Conservation (phyloP, 2,888 invertebrate species). For the Shargacucullia verbasci region DNA sequence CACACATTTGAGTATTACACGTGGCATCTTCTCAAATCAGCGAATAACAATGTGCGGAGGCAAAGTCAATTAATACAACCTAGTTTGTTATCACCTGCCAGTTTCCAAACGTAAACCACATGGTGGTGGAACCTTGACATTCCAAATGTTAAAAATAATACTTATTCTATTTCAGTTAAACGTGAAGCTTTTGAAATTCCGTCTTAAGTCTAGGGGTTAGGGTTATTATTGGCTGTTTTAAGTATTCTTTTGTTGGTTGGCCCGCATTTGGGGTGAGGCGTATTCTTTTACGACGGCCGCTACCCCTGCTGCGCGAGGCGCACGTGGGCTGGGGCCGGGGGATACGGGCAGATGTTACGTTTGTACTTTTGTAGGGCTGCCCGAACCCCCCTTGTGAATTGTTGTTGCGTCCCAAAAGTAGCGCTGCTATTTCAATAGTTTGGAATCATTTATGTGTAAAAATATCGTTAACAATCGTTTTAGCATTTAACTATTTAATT, state of each 20-base stretch:
- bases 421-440: slow-evolving; percentile 25
- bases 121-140: slow-evolving; percentile 87
- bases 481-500: slow-evolving; percentile 29
- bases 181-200: slow-evolving; percentile 63
- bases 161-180: slow-evolving; percentile 81
- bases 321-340: slow-evolving; percentile 80
- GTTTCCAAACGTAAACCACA: slow-evolving; percentile 80
- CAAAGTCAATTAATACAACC: slow-evolving; percentile 52
- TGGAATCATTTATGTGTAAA: slow-evolving; percentile 43
- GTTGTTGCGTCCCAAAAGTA: slow-evolving; percentile 32
- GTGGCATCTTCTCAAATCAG: slow-evolving; percentile 15
- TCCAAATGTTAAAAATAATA: slow-evolving; percentile 87
- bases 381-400: slow-evolving; percentile 40
- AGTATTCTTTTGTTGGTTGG: slow-evolving; percentile 55
- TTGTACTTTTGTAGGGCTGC: slow-evolving; percentile 73
- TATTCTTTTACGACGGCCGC: slow-evolving; percentile 79
- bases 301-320: slow-evolving; percentile 84
- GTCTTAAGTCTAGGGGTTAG: slow-evolving; percentile 65
- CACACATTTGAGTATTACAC: slow-evolving; percentile 10
- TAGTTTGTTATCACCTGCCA: slow-evolving; percentile 77
- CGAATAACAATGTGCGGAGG: slow-evolving; percentile 15
- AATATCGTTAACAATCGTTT: slow-evolving; percentile 34
- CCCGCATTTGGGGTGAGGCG: slow-evolving; percentile 83
- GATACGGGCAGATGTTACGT: slow-evolving; percentile 81
- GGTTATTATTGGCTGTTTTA: slow-evolving; percentile 58